Evolutionary conservation across 2,888 invertebrate genomes (phyloP).

Genomic region (Lissocephala sabroskyi): DNA sequence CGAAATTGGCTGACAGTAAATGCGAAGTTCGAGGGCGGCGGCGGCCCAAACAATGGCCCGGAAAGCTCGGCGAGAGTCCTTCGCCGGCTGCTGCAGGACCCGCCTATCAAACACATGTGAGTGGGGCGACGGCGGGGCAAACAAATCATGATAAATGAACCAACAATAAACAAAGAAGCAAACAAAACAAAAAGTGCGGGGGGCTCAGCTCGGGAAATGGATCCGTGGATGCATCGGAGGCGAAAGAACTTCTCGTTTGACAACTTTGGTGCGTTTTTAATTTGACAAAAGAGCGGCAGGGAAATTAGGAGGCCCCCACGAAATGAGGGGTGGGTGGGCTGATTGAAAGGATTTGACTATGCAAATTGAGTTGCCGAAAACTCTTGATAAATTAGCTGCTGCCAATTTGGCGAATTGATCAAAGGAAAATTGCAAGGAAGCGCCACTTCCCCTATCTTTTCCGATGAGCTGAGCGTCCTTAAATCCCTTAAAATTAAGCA

Average conservation of each 20-base stretch:
- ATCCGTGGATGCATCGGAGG: too few relatives aligned
- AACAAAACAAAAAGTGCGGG: constrained; percentile 17
- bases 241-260: constrained; percentile 6
- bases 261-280: constrained; percentile 42
- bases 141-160: constrained; percentile 67
- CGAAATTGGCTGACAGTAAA: constrained; percentile 44
- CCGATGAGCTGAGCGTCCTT: too few relatives aligned
- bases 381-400: constrained; percentile 13
- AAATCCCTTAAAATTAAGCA: too few relatives aligned
- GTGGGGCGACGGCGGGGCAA: constrained; percentile 48
- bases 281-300: constrained; percentile 51
- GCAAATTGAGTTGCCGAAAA: constrained; percentile 9
- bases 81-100: constrained; percentile 56
- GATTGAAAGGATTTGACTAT: constrained; percentile 50
- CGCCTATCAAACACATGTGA: constrained; percentile 46
- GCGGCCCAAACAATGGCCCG: neutral
- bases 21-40: constrained; percentile 23
- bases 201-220: too few relatives aligned
- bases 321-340: constrained; percentile 8
- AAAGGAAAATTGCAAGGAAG: too few relatives aligned
- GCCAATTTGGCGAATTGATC: neutral
- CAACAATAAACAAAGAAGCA: constrained; percentile 48
- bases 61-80: constrained; percentile 26
- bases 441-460: too few relatives aligned
- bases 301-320: constrained; percentile 54